phyloP scores from a whole-genome alignment of 2,888 invertebrate species.

The Troglohyphantes excavatus region DNA sequence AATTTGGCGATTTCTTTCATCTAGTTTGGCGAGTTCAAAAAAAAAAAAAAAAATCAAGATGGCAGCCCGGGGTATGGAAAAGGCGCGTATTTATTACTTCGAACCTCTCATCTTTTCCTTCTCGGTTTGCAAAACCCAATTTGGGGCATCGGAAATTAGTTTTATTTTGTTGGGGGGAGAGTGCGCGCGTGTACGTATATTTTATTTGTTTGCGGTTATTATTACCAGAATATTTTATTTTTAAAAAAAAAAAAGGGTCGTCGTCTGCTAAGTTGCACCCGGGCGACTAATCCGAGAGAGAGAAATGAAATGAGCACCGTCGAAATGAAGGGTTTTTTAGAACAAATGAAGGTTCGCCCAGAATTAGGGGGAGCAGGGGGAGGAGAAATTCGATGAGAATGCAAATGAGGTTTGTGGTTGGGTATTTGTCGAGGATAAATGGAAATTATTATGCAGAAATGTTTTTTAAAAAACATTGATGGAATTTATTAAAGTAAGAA shows the following conservation, averaged over 20 bases:
- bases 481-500: neutral
- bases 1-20: too few relatives aligned
- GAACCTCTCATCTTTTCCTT: neutral
- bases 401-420: neutral
- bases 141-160: constrained; percentile 57
- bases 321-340: neutral
- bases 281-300: constrained; percentile 49
- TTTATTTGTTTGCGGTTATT: constrained; percentile 69
- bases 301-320: constrained; percentile 51
- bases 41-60: too few relatives aligned
- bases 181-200: neutral
- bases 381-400: constrained; percentile 8
- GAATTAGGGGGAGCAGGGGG: neutral
- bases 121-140: constrained; percentile 47
- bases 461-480: constrained; percentile 16
- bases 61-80: constrained; percentile 26
- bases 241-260: neutral
- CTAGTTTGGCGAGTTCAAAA: too few relatives aligned
- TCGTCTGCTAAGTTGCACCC: constrained; percentile 29
- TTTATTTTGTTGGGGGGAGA: constrained; percentile 33
- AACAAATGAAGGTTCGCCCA: neutral
- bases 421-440: constrained; percentile 3
- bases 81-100: constrained; percentile 56
- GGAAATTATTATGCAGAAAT: constrained; percentile 17
- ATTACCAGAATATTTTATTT: constrained; percentile 24